Evolutionary conservation across 2,113 vertebrate genomes (phyloP), one percentile per base, ranked within the genome.

Genomic region (Alectura lathami): DNA sequence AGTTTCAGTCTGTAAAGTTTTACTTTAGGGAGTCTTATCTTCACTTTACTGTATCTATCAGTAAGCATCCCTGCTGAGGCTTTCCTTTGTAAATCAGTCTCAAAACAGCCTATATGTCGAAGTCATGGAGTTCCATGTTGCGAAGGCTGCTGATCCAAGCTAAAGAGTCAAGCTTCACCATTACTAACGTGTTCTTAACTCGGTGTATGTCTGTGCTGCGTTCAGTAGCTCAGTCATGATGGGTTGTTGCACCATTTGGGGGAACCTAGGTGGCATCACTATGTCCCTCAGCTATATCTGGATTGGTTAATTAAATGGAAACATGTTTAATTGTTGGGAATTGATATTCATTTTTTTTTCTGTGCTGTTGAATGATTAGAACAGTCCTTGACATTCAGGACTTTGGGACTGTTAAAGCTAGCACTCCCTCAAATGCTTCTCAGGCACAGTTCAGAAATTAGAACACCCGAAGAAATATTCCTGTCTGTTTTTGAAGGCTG

Each of bases 201-300:
- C 24, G 22, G 17, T 27, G 45, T 11, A 20, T 30, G 8, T 22
- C 12, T 47, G 5, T 47, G 8, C 15, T 78, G 26, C 9, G 54
- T 88, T 88, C 40, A 83, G 9, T 38, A 64, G 14, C 23, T 83
- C 40, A 18, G 30, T 36, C 26, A 29, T 47, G 36, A 56, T 20
- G 4, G 26, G 18, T 59, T 77, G 4, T 47, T 78, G 17, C 2
- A 1, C 7, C 2, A 10, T 20, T 60, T 53, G n/a, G 5, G 9
- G 22, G 50, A 68, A 48, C 15, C 9, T 7, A 76, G 53, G 18
- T 40, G 29, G 36, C 18, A 54, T 16, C 11, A 26, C 11, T 29
- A 23, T 36, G 11, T 32, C 40, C 34, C 69, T 56, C 29, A 69
- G 17, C 13, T 84, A 3, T 63, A 15, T 10, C 32, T 45, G 24